Evolutionary conservation across 2,888 invertebrate genomes (phyloP).

Genomic region (Hirtodrosophila duncani): DNA sequence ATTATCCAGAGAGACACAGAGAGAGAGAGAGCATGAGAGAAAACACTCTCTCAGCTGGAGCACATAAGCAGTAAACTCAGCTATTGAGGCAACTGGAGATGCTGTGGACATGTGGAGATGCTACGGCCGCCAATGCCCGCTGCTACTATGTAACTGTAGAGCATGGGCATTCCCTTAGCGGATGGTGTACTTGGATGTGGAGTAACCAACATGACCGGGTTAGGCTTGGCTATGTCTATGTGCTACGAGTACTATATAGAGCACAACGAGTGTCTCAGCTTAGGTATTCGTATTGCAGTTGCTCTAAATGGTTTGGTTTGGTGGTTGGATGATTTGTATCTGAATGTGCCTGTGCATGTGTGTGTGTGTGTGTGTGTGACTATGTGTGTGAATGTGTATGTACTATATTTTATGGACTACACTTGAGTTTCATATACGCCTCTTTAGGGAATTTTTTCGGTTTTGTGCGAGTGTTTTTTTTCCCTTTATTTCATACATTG

Average conservation of each 20-base stretch:
- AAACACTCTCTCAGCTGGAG: conserved; percentile 12
- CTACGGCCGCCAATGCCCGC: no score
- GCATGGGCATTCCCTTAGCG: no score
- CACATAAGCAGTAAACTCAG: no score
- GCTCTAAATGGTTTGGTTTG: conserved; percentile 25
- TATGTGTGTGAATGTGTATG: conserved; percentile 4
- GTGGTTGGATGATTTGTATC: conserved; percentile 5
- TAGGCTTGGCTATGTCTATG: conserved; percentile 42
- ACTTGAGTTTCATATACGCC: no score
- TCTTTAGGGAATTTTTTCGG: no score
- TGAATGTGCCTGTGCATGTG: no score
- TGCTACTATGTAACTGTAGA: no score
- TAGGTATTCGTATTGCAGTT: conserved; percentile 24
- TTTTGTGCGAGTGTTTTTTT: conserved; percentile 11
- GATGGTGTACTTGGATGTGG: conserved; percentile 1
- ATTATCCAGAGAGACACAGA: not conserved
- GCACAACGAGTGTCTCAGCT: conserved; percentile 23
- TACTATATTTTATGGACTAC: conserved; percentile 9
- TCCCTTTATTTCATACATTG: conserved; percentile 1
- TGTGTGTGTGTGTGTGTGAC: conserved; percentile 2
- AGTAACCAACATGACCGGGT: conserved; percentile 55
- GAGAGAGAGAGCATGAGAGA: conserved; percentile 1
- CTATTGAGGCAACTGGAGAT: no score
- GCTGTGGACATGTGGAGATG: no score
- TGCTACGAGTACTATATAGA: no score